Conservation (phyloP, 2,888 invertebrate species). For the Spialia ferax region DNA sequence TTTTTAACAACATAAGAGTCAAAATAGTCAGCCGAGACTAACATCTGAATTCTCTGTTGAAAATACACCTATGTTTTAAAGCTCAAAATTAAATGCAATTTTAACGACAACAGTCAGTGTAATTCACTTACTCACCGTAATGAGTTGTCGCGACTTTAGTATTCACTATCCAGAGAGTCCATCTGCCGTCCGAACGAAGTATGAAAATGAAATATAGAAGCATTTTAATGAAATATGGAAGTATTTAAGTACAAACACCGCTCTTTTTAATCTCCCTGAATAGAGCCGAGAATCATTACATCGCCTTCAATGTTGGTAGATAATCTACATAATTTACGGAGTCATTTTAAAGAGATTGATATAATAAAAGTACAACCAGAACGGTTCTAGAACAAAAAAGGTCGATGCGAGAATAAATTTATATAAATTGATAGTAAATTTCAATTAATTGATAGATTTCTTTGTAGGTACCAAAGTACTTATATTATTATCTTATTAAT, state of each 20-base stretch:
- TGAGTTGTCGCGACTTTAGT: not conserved
- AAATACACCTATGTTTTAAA: not conserved
- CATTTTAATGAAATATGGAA: not conserved
- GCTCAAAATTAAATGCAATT: not conserved
- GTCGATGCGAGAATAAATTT: not conserved
- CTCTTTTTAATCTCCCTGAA: not conserved
- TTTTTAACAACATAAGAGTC: too few species aligned
- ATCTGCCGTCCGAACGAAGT: not conserved
- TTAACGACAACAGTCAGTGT: not conserved
- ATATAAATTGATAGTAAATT: not conserved
- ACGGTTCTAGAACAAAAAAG: not conserved
- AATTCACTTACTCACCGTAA: not conserved
- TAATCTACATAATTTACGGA: constrained; percentile 27
- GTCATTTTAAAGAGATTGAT: constrained; percentile 23
- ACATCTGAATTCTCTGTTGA: not conserved
- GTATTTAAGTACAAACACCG: not conserved
- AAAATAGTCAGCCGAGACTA: too few species aligned
- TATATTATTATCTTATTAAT: too few species aligned
- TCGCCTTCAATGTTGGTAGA: constrained; percentile 4
- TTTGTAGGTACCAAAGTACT: too few species aligned
- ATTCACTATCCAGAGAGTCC: not conserved
- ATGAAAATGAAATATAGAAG: too few species aligned
- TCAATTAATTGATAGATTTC: too few species aligned
- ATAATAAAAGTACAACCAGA: constrained; percentile 6
- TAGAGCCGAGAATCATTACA: constrained; percentile 2